These are phyloP conservation scores for Drosophila baimaii DNA, from an alignment of 1,140 invertebrate species.

Conservation along the genomic window DNA sequence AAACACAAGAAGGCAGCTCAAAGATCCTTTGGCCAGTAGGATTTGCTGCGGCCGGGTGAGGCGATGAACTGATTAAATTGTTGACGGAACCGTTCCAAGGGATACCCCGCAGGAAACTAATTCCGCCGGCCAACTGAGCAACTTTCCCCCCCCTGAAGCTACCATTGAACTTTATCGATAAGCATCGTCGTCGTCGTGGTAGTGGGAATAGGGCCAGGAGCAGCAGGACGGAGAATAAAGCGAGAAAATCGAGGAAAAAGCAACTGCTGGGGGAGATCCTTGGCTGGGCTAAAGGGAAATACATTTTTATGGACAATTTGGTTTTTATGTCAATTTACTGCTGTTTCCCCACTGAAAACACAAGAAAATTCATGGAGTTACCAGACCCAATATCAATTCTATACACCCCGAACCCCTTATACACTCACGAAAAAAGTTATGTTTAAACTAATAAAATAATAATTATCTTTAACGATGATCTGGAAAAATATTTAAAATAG, in stretches of 20 bases:
- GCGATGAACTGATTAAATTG: constrained; percentile 79
- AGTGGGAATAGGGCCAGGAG: constrained; percentile 7
- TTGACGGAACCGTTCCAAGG: constrained; percentile 62
- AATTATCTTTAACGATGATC: no score
- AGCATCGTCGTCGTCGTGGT: constrained; percentile 53
- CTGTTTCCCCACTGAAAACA: constrained; percentile 77
- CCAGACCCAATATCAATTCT: constrained; percentile 54
- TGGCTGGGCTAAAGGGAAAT: constrained; percentile 76
- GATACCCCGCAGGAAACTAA: constrained; percentile 68
- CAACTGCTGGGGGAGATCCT: constrained; percentile 54
- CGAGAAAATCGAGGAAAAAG: constrained; percentile 32
- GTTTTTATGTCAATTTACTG: constrained; percentile 83
- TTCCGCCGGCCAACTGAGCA: constrained; percentile 68
- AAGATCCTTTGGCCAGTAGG: constrained; percentile 52
- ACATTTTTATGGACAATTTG: constrained; percentile 83
- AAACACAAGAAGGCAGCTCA: constrained; percentile 26
- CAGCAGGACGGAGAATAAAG: constrained; percentile 3
- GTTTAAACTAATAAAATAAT: no score
- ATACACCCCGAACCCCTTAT: background rate
- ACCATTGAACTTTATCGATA: constrained; percentile 80
- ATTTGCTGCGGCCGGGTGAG: constrained; percentile 69
- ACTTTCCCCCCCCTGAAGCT: constrained; percentile 35
- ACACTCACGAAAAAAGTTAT: background rate
- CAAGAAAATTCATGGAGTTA: constrained; percentile 80
- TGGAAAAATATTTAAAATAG: no score